Conservation (phyloP, 2,888 invertebrate genomes). For the Homarus gammarus region DNA sequence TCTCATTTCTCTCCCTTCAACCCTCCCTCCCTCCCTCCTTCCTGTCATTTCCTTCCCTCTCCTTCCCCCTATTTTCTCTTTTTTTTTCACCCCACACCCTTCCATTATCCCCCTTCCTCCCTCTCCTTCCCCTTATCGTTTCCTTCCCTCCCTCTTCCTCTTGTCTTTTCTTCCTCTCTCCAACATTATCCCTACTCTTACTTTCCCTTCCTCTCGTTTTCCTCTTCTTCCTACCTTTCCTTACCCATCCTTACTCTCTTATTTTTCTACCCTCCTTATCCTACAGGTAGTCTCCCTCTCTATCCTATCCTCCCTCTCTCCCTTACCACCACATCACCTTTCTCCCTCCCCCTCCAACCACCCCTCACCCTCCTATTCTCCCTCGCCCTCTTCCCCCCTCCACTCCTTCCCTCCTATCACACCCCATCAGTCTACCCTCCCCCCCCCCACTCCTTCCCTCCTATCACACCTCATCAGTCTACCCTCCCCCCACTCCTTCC, state of each 20-base stretch:
- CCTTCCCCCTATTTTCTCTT: neutral
- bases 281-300: conserved; percentile 9
- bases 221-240: neutral
- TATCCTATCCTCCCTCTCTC: neutral
- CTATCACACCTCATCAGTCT: neutral
- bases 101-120: neutral
- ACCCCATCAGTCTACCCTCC: conserved; percentile 2
- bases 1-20: neutral
- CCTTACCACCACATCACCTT: no score
- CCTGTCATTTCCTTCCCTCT: neutral
- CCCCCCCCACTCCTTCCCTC: neutral
- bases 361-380: conserved; percentile 10
- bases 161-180: neutral
- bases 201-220: neutral
- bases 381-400: conserved; percentile 15
- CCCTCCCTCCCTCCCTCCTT: neutral
- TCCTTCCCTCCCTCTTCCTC: conserved; percentile 8
- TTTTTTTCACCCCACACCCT: neutral
- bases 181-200: no score
- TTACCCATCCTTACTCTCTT: conserved; percentile 11
- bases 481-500: conserved; percentile 31
- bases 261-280: neutral
- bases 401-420: neutral
- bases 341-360: conserved; percentile 1
- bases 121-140: neutral